These are phyloP conservation scores for Crossocerus cetratus DNA, from an alignment of 2,888 invertebrate species.

Conservation along the genomic window DNA sequence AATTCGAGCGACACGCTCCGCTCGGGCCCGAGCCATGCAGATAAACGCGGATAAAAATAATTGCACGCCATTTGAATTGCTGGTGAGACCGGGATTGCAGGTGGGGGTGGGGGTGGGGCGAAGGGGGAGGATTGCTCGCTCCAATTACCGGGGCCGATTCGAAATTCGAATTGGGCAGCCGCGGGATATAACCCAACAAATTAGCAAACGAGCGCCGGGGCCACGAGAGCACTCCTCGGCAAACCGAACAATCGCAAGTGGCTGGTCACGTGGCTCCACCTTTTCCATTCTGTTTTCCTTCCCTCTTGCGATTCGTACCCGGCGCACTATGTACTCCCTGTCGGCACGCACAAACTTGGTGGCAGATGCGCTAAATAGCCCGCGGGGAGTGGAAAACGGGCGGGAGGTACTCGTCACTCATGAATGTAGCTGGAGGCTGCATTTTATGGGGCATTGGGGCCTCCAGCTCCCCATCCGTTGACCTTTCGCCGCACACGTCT, in stretches of 20 bases:
- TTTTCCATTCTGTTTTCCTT: constrained; percentile 7
- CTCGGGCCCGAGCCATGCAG: neutral
- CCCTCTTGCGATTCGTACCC: constrained; percentile 12
- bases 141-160: neutral
- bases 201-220: constrained; percentile 33
- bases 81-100: neutral
- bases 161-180: neutral
- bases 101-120: no score
- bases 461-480: constrained; percentile 25
- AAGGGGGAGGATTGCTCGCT: neutral
- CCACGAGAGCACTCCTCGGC: constrained; percentile 22
- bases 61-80: neutral
- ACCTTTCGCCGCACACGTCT: constrained; percentile 30
- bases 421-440: constrained; percentile 56
- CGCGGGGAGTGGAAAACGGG: constrained; percentile 66
- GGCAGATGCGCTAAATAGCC: constrained; percentile 75
- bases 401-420: constrained; percentile 37
- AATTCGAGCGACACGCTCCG: constrained; percentile 3
- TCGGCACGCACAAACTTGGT: constrained; percentile 52
- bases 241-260: constrained; percentile 33
- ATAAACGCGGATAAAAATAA: neutral
- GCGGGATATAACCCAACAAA: constrained; percentile 11
- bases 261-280: constrained; percentile 42
- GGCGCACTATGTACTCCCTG: constrained; percentile 23
- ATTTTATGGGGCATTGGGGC: constrained; percentile 56